Base-by-base conservation (phyloP, 2,888 invertebrate species). In the Caenorhabditis drosophilae region DNA sequence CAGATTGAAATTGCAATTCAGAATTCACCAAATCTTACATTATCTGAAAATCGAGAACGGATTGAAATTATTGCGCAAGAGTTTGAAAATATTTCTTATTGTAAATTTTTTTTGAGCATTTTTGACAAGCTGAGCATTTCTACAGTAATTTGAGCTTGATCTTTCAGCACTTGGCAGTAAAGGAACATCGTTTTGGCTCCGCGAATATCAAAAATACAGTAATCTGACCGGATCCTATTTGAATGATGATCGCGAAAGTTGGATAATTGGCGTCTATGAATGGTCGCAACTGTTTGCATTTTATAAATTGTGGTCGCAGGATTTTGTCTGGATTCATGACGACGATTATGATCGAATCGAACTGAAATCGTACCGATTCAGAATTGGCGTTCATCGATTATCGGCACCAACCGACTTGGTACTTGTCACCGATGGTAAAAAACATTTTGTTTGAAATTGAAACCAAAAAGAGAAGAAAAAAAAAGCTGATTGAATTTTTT, bases 251-350 rank as follows among this genome's bases (percentile, higher is more conserved):
- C 58, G 77, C n/a, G 73, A 73, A 45, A 71, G 74, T 40, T 82
- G 82, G 82, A 72, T 76, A 6, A 60, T 77, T n/a, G 81, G 77
- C 15, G 81, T 83, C 9, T 77, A 77, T 52, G 81, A 82, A 41
- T 82, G 81, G 81, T 74, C 75, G 6, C 78, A 78, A 20, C 70
- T 82, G 2, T 83, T 80, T 59, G 81, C 82, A 1, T 82, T 78
- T 58, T 80, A 82, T 61, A 82, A 80, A 46, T 55, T 82, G 0
- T 82, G 82, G 82, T 78, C 55, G 3, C 80, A 82, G 49, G 82
- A 82, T 44, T 79, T 82, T 55, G 80, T 80, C 4, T 82, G 82
- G 82, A 46, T 47, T 11, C 74, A 82, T 47, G 47, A 53, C 12
- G 22, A 58, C 2, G 69, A 75, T 44, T 66, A 57, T 22, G 71